phyloP scores from a whole-genome alignment of 2,797 vertebrate species.

The Trachops cirrhosus region DNA sequence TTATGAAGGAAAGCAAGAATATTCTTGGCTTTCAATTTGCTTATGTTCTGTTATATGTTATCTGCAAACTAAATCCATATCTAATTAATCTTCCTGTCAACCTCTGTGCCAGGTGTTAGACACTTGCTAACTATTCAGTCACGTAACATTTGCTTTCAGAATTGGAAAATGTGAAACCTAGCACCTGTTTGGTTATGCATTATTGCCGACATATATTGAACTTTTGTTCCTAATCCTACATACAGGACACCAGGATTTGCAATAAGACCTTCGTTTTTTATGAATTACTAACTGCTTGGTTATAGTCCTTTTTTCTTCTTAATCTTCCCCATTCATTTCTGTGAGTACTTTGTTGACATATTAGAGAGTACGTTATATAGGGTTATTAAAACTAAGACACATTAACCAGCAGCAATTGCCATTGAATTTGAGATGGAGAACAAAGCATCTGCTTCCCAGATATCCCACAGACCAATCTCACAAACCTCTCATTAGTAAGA shows the following conservation, averaged over 20 bases:
- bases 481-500: neutral
- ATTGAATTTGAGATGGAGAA: neutral
- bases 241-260: neutral
- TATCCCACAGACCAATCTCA: neutral
- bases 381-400: neutral
- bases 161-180: neutral
- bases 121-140: neutral
- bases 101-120: neutral
- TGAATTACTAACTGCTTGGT: neutral
- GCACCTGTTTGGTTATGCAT: neutral
- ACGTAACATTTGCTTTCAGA: neutral
- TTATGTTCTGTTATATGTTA: neutral
- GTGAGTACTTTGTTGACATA: neutral
- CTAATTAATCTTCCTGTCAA: conserved; percentile 5
- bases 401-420: neutral
- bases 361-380: neutral
- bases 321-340: neutral
- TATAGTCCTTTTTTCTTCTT: neutral
- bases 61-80: neutral
- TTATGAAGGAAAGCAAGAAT: neutral
- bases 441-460: neutral
- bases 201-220: neutral
- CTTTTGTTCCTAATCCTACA: neutral
- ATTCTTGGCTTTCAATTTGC: neutral
- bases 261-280: neutral